Evolutionary conservation across 2,888 invertebrate genomes (phyloP).

Genomic region (Ashinkailepas kermadecensis): DNA sequence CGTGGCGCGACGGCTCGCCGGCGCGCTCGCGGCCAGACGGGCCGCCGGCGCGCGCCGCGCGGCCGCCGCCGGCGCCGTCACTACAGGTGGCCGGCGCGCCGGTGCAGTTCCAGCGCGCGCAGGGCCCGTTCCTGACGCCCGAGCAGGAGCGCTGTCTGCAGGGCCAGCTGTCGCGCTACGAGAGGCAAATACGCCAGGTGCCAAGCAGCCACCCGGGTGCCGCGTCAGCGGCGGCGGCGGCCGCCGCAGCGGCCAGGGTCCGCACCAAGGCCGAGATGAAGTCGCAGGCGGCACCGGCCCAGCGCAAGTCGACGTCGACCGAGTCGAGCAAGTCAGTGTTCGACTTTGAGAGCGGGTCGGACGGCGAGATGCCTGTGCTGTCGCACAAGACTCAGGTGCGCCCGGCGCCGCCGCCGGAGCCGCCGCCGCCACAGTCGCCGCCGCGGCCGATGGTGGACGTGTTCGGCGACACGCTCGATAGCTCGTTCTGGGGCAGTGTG

Average conservation of each 20-base stretch:
- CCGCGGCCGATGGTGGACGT: not conserved
- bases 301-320: slow-evolving; percentile 7
- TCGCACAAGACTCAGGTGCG: not conserved
- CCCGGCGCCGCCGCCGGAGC: not conserved
- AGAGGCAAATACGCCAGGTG: slow-evolving; percentile 9
- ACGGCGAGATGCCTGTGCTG: slow-evolving; percentile 9
- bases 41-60: not conserved
- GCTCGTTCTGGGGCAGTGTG: not conserved
- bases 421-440: not conserved
- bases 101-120: slow-evolving; percentile 14
- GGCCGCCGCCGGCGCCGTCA: not conserved
- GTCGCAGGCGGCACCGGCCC: not conserved
- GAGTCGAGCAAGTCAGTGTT: slow-evolving; percentile 13
- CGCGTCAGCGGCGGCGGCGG: not conserved
- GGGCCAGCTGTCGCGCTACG: not conserved
- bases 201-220: not conserved
- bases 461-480: slow-evolving; percentile 11
- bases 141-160: slow-evolving; percentile 10
- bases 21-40: not conserved
- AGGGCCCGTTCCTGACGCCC: not conserved
- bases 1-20: not conserved
- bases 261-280: slow-evolving; percentile 12
- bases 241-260: not conserved
- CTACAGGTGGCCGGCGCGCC: slow-evolving; percentile 15
- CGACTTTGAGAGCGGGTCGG: slow-evolving; percentile 8